Evolutionary conservation across 1,140 invertebrate genomes (phyloP), one percentile per base, ranked within the genome.

Genomic region (Brachionus koreanus): DNA sequence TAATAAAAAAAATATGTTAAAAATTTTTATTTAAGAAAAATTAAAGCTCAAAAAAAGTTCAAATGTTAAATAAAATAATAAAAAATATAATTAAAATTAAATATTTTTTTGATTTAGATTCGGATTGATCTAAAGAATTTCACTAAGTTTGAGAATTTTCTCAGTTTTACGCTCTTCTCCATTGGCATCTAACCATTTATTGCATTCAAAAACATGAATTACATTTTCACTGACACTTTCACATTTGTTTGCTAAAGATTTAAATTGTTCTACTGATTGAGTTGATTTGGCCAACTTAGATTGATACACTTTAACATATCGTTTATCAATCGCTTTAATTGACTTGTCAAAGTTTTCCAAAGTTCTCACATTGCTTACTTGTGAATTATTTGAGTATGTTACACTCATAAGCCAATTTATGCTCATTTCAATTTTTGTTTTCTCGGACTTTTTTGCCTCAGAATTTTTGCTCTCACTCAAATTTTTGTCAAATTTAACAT

Each of bases 151-250:
- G 5, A 89, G 61, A 79, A 89, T 87, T 82, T 87, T 82, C 0
- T 89, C 84, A 25, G 85, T 86, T 37, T 85, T 82, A n/a, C 84
- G 49, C 65, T 88, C 87, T 79, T 87, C 88, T 83, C 88, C 87
- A 82, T 87, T 85, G 4, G 83, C 83, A 12, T 88, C 86, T 65
- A 89, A 67, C 88, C 88, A 89, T 13, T 85, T 83, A 3, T 85
- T 84, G 84, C 88, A 88, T 1, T 83, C 82, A 83, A 88, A 89
- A 4, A 72, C 72, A 83, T 86, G 88, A n/a, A 87, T 87, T 86
- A 86, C 86, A 52, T 88, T 85, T n/a, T 86, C 88, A 16, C 86
- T 88, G 16, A 87, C 87, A 81, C 87, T 86, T 7, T 57, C 25
- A 37, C 25, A 23, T 49, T 37, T 79, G 6, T 10, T 23, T 7